Conservation (phyloP, 1,140 invertebrate genomes). For the Panulirus ornatus region DNA sequence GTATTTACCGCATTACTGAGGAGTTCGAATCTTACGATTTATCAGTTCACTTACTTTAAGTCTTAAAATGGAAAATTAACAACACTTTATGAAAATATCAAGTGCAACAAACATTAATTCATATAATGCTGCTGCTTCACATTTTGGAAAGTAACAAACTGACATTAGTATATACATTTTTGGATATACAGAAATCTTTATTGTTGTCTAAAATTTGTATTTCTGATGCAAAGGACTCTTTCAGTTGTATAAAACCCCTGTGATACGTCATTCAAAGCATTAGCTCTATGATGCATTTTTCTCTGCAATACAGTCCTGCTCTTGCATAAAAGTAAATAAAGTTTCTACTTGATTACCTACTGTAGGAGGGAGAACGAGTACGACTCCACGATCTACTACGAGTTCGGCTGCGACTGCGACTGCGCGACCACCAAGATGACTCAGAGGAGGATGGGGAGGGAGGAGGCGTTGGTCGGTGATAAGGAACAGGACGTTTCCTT, state of each 20-base stretch:
- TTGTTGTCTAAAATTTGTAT: no score
- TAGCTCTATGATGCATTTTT: no score
- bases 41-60: background rate
- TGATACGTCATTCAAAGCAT: background rate
- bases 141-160: background rate
- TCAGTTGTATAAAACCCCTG: no score
- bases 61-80: background rate
- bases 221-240: no score
- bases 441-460: slow-evolving; percentile 82
- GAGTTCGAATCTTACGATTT: background rate
- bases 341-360: slow-evolving; percentile 48
- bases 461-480: slow-evolving; percentile 89
- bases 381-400: slow-evolving; percentile 70
- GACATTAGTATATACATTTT: no score
- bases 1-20: background rate
- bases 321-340: background rate
- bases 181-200: no score
- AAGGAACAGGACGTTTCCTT: slow-evolving; percentile 92
- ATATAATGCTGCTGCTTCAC: background rate
- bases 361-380: slow-evolving; percentile 72
- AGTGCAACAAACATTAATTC: no score
- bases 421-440: slow-evolving; percentile 68
- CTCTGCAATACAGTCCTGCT: no score
- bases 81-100: background rate
- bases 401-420: slow-evolving; percentile 57